A percentile compares a stretch with the other conserved stretches of the same genome.
These are phyloP conservation scores for Crypturellus undulatus DNA, from an alignment of 2,113 vertebrate species.

Conservation along the genomic window DNA sequence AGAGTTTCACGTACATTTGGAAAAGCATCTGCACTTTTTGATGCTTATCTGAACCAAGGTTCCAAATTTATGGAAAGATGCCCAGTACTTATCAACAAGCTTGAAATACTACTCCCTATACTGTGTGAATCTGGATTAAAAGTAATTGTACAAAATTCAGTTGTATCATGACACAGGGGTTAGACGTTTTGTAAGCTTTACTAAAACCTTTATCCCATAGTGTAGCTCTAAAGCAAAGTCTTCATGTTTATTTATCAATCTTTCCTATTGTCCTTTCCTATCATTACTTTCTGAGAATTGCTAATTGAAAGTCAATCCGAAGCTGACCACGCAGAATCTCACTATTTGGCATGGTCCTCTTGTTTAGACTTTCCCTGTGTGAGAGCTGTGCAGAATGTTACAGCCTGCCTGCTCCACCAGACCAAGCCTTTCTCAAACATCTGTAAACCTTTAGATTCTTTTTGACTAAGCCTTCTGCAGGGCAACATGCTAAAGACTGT, in stretches of 20 bases:
- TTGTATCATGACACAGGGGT: background rate
- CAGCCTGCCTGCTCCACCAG: background rate
- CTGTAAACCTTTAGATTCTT: constrained; percentile 6
- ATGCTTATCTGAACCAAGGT: background rate
- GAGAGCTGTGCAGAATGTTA: background rate
- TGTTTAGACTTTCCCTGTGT: background rate
- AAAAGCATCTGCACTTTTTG: background rate
- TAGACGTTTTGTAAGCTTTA: background rate
- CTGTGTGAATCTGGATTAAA: background rate
- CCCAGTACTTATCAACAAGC: background rate
- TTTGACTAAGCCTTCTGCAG: background rate
- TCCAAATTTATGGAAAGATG: background rate
- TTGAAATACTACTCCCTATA: background rate
- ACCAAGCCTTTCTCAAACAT: constrained; percentile 45
- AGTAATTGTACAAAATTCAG: background rate
- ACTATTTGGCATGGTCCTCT: background rate
- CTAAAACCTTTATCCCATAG: background rate
- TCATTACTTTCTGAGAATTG: background rate
- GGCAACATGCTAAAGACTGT: background rate
- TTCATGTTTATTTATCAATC: background rate
- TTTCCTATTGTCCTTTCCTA: background rate
- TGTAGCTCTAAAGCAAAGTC: background rate
- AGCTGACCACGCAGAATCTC: background rate
- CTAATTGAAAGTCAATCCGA: background rate
- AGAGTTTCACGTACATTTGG: background rate